Evolutionary conservation across 2,113 vertebrate genomes (phyloP), one percentile per base, ranked within the genome.

Genomic region (Amazona guildingii): DNA sequence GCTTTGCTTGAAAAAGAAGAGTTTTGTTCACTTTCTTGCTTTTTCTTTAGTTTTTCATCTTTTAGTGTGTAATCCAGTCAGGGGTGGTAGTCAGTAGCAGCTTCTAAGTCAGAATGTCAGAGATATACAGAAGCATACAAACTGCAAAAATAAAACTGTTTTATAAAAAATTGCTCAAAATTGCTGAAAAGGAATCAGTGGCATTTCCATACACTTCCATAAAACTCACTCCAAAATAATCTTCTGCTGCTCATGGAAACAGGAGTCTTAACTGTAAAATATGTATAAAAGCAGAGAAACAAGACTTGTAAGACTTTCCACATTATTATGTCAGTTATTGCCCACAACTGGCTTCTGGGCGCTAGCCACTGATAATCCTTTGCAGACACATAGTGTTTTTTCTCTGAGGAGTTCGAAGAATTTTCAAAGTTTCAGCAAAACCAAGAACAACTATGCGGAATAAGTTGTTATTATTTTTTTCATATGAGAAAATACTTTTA

Each of bases 11-110:
- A 43, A 31, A 15, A 69, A 46, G 28, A 85, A 82, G 14, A 76
- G 31, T 74, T 74, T 54, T 76, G 19, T 18, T 74, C 41, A 7
- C 28, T 69, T 86, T 35, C 29, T 54, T 62, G 8, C 1, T 46
- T 78, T 85, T 62, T 57, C 25, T 55, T 48, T 3, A 7, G 35
- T 83, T 70, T 77, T 31, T 33, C 3, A 35, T 69, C 13, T 92
- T 2, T 17, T 73, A 21, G 16, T 14, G 15, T 8, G 3, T 3
- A 35, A 64, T 79, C 14, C 6, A 25, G 41, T 28, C 37, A 89
- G 21, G 15, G 8, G 6, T 1, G 0, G 9, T 52, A 11, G 35
- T 43, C 12, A 44, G 4, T 44, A 67, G n/a, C 5, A 59, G 2
- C 35, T 86, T 73, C 48, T n/a, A 80, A 54, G 19, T 39, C 24